Percentiles rank a stretch among this genome's conserved stretches.
Evolutionary conservation across 2,113 vertebrate species (phyloP).

Genomic region (Xiphophorus hellerii): DNA sequence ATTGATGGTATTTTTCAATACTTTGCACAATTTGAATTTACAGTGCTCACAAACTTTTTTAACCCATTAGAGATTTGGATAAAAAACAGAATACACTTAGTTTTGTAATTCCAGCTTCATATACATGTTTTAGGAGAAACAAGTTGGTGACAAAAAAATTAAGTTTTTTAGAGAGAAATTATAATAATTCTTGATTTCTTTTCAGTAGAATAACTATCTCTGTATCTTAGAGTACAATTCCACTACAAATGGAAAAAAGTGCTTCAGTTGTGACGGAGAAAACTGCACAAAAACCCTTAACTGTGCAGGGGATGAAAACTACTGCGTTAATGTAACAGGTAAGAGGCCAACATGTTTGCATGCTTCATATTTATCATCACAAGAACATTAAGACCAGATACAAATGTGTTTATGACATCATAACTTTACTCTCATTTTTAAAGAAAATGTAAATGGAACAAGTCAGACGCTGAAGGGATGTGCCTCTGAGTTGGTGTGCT

Average conservation of each 20-base stretch:
- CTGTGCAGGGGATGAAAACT: slow-evolving; percentile 55
- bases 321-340: slow-evolving; percentile 40
- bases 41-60: no score
- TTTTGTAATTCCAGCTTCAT: no score
- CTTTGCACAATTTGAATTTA: no score
- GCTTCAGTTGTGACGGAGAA: slow-evolving; percentile 36
- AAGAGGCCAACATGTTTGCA: not conserved
- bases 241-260: slow-evolving; percentile 58
- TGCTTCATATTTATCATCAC: no score
- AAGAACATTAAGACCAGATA: no score
- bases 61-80: no score
- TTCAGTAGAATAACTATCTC: not conserved
- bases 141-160: no score
- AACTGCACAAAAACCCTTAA: slow-evolving; percentile 19
- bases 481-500: not conserved
- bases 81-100: no score
- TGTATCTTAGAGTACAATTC: not conserved
- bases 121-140: no score
- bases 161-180: no score
- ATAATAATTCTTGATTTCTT: no score
- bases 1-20: not conserved
- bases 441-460: rapidly evolving
- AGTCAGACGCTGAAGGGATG: slow-evolving; percentile 45
- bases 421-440: not conserved
- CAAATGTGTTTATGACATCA: not conserved